Evolutionary conservation across 2,797 vertebrate species (phyloP), one percentile per base, ranked within the genome.

Genomic region (Schizopygopsis pylzovi): DNA sequence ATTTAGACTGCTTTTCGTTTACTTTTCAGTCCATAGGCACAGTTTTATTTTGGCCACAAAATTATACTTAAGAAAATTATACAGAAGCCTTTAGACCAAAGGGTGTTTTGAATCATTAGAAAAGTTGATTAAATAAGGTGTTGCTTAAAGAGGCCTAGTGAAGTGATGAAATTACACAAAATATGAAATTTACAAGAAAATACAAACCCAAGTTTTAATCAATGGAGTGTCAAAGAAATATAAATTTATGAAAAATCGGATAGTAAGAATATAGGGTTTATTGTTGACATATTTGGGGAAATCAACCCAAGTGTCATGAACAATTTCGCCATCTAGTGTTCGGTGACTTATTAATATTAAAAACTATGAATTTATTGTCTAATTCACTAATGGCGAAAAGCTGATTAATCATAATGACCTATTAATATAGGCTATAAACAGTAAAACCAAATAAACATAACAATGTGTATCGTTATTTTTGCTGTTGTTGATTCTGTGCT

Each of bases 251-350:
- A 16, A 65, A 65, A 33, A 33, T 65, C 6, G 13, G 6, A 65
- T 65, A 15, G 13, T 3, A 33, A 33, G 61, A 8, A 20, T 39
- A 39, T 20, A 70, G 9, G 37, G 37, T 70, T 70, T 59, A 59
- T 41, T 77, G 7, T 73, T 28, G 6, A 39, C 52, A 54, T 18
- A 28, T n/a, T 12, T 49, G 6, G 13, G 9, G 16, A 61, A 61
- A 37, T 52, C 15, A 47, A 39, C 9, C 2, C 20, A 12, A 75
- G 8, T 61, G 41, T 28, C 6, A 2, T 22, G 45, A 37, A 45
- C 63, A 45, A 70, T 45, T 71, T 43, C 65, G 75, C 76, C 65
- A 78, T 84, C 83, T 85, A 59, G 75, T 70, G 83, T 71, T 79
- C 25, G 16, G 12, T 59, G 22, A 28, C 6, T 12, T 16, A 54